Conservation (phyloP, 2,113 vertebrate genomes). For the Pseudorectes ferrugineus region DNA sequence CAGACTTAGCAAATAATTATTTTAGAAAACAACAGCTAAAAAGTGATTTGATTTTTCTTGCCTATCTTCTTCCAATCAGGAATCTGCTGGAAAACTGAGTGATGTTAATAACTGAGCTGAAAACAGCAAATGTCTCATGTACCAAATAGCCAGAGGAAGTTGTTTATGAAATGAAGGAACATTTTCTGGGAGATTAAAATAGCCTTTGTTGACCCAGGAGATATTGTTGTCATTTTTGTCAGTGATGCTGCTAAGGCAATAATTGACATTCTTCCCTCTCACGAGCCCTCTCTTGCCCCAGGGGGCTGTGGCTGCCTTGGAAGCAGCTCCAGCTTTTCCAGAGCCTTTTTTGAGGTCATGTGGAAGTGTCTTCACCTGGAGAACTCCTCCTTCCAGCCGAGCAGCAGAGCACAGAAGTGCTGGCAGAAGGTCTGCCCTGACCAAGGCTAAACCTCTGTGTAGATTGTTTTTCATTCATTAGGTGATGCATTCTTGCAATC, state of each 20-base stretch:
- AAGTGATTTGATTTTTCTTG: background rate
- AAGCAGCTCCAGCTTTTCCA: background rate
- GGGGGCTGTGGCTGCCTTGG: background rate
- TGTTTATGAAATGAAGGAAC: constrained; percentile 30
- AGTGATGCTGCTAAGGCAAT: background rate
- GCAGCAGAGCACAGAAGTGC: background rate
- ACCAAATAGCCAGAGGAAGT: constrained; percentile 14
- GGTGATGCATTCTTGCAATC: background rate
- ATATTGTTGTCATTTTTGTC: background rate
- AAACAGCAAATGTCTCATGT: background rate
- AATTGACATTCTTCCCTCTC: background rate
- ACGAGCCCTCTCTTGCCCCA: background rate
- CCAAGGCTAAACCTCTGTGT: background rate
- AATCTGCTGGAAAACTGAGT: background rate
- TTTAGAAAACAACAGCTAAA: background rate
- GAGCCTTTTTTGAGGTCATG: background rate
- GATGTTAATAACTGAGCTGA: background rate
- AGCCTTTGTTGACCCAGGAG: background rate
- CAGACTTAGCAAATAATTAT: background rate
- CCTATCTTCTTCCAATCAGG: background rate
- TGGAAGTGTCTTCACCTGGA: background rate
- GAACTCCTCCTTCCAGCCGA: background rate
- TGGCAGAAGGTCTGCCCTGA: background rate
- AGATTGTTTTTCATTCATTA: background rate
- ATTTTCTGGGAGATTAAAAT: background rate